A percentile compares a stretch with the other conserved stretches of the same genome.
phyloP scores from a whole-genome alignment of 2,113 vertebrate genomes.

The Percina caprodes region DNA sequence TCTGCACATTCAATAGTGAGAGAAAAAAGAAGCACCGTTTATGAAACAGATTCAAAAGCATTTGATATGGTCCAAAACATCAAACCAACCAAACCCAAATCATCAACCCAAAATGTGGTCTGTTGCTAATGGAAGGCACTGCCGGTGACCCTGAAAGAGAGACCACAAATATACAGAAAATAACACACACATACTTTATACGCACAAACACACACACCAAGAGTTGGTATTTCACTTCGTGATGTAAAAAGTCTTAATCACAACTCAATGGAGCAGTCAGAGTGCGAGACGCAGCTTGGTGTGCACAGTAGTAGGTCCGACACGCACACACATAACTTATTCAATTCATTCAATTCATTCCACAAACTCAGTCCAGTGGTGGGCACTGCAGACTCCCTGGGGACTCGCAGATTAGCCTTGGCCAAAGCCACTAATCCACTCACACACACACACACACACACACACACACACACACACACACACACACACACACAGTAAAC shows the following conservation, averaged over 20 bases:
- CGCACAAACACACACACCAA: conserved; percentile 29
- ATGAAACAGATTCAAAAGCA: conserved; percentile 4
- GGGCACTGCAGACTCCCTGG: conserved; percentile 73
- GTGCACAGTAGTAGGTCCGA: conserved; percentile 33
- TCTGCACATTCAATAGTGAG: conserved; percentile 4
- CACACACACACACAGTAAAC: conserved; percentile 25
- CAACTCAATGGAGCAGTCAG: conserved; percentile 56
- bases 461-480: conserved; percentile 13
- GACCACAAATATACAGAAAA: not conserved
- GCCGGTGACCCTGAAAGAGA: not conserved
- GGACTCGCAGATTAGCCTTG: conserved; percentile 76
- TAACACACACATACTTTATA: not conserved
- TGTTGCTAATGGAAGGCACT: conserved; percentile 8
- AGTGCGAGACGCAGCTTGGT: conserved; percentile 25
- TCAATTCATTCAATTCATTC: conserved; percentile 57
- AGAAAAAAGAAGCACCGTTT: not conserved
- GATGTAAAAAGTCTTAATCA: conserved; percentile 64
- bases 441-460: conserved; percentile 53
- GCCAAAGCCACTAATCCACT: conserved; percentile 75
- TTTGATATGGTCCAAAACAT: conserved; percentile 35
- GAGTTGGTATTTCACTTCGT: conserved; percentile 40
- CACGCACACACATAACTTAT: conserved; percentile 28
- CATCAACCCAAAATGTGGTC: not conserved
- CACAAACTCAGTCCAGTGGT: conserved; percentile 58
- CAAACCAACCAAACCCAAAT: too few relatives aligned